Percentiles rank a stretch among this genome's conserved stretches.
phyloP scores from a whole-genome alignment of 2,797 vertebrate species.

The Otus scops region DNA sequence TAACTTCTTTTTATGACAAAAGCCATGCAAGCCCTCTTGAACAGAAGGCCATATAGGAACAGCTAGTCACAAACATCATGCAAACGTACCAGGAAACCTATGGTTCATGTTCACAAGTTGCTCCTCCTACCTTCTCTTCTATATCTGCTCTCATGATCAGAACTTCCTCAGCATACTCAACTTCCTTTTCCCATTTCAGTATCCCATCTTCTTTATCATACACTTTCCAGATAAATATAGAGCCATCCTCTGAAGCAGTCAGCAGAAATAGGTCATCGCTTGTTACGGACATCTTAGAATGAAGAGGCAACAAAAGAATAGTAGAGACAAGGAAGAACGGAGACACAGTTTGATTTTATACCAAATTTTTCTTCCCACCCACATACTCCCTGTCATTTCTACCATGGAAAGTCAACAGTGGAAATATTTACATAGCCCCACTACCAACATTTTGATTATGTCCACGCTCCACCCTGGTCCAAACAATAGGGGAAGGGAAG shows the following conservation, averaged over 20 bases:
- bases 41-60: neutral
- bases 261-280: constrained; percentile 88
- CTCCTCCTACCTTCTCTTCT: constrained; percentile 86
- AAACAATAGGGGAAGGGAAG: neutral
- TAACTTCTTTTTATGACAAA: neutral
- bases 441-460: neutral
- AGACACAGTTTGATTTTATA: neutral
- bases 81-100: neutral
- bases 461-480: neutral
- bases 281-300: constrained; percentile 85
- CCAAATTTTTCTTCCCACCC: neutral
- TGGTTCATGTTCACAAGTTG: neutral
- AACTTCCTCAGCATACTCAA: constrained; percentile 88
- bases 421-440: neutral
- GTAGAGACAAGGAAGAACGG: neutral
- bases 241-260: constrained; percentile 86
- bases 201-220: constrained; percentile 82
- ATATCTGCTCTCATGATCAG: constrained; percentile 90
- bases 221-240: constrained; percentile 89
- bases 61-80: neutral
- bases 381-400: neutral
- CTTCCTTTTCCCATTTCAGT: constrained; percentile 80
- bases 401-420: neutral
- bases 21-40: neutral
- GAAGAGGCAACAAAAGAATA: neutral